Evolutionary conservation across 2,113 vertebrate species (phyloP).

Genomic region (Mola mola): DNA sequence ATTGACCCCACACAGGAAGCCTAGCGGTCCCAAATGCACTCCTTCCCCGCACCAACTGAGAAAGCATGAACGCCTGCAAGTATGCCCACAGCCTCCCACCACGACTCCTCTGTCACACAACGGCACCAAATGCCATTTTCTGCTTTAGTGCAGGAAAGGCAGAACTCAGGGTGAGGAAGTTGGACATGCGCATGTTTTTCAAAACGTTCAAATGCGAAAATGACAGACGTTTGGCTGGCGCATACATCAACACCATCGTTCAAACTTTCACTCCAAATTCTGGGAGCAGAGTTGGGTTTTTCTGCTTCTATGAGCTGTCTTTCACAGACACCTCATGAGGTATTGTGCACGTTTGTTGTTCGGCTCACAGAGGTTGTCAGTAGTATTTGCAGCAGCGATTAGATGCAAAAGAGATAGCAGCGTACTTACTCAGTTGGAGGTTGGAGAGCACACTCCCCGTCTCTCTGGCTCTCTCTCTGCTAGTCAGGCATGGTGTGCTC

Average conservation of each 20-base stretch:
- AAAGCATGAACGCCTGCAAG: slow-evolving; percentile 57
- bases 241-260: slow-evolving; percentile 2
- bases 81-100: slow-evolving; percentile 64
- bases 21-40: slow-evolving; percentile 81
- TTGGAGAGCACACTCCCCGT: slow-evolving; percentile 74
- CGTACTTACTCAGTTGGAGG: slow-evolving; percentile 82
- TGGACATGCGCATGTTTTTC: slow-evolving; percentile 18
- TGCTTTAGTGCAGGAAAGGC: slow-evolving; percentile 55
- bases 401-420: slow-evolving; percentile 46
- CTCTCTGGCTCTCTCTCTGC: slow-evolving; percentile 61
- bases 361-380: not conserved
- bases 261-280: slow-evolving; percentile 52
- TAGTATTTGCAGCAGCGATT: slow-evolving; percentile 27
- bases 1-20: slow-evolving; percentile 85
- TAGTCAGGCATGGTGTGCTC: slow-evolving; percentile 80
- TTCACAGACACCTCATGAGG: not conserved
- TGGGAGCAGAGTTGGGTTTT: slow-evolving; percentile 12
- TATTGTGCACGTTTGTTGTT: not conserved
- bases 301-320: not conserved
- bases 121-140: slow-evolving; percentile 61
- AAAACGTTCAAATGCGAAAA: slow-evolving; percentile 5
- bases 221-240: not conserved
- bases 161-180: slow-evolving; percentile 17
- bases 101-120: slow-evolving; percentile 51
- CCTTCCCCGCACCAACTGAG: slow-evolving; percentile 62